Evolutionary conservation across 2,113 vertebrate genomes (phyloP), one percentile per base, ranked within the genome.

Genomic region (Hucho hucho): DNA sequence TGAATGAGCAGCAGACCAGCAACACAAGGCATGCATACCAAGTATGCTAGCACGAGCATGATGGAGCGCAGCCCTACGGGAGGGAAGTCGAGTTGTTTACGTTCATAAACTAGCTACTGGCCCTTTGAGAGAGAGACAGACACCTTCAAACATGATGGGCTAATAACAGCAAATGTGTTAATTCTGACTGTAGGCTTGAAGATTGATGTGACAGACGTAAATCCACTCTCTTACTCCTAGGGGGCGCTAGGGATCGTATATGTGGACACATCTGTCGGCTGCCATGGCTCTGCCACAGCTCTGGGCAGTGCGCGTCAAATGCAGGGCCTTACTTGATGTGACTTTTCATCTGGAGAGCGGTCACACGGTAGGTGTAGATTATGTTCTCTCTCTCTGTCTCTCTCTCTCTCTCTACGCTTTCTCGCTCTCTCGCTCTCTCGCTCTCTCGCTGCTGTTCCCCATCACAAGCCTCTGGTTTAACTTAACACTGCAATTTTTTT

Each of bases 271-370:
- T 90, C 87, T 73, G 84, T 79, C 72, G 69, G 74, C 77, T 79
- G 81, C 79, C 85, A 85, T 67, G 76, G 83, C 84, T 72, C 72
- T 49, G 14, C 47, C 9, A 49, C 49, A 53, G 5, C 49, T 73
- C 59, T 76, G 75, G 77, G 80, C 76, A 79, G 78, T 77, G 77
- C 82, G 83, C 85, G 83, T 91, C 87, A 84, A 90, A 87, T 80
- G 72, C 76, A 37, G 32, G 53, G 58, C 77, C 74, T 81, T 86
- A 87, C 82, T 85, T 73, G 75, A 84, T 79, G 76, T 63, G 78
- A 90, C 81, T 82, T 84, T 88, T 91, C 84, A 87, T 90, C 83
- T 43, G 77, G 61, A 78, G 75, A 78, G 28, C 20, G 83, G 75
- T 80, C 78, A 74, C 69, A 87, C 43, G 56, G 59, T 64, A 84